Conservation (phyloP, 2,113 vertebrate genomes). For the Dinomys branickii region DNA sequence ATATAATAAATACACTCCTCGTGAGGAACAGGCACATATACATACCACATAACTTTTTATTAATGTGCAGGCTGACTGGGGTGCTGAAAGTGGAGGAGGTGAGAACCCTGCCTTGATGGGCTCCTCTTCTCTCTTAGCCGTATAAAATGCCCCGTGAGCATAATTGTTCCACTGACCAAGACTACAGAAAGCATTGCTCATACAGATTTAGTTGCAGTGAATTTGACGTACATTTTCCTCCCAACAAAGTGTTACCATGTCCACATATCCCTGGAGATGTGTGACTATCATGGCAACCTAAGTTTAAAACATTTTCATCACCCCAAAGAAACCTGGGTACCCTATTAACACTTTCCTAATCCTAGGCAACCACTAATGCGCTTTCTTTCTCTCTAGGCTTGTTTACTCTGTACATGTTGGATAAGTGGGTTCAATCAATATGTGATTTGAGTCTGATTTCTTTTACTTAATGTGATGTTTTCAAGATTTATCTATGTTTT, state of each 20-base stretch:
- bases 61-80: not conserved
- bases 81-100: not conserved
- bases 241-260: not conserved
- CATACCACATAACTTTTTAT: not conserved
- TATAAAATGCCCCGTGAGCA: not conserved
- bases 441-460: not conserved
- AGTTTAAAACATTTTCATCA: not conserved
- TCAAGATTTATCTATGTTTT: not conserved
- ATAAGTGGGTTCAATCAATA: not conserved
- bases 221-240: not conserved
- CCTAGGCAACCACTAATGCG: not conserved
- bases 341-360: not conserved
- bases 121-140: not conserved
- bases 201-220: not conserved
- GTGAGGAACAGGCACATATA: not conserved
- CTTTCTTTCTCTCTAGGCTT: not conserved
- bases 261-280: not conserved
- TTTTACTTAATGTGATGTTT: not conserved
- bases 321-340: not conserved
- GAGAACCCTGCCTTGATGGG: not conserved
- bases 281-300: not conserved
- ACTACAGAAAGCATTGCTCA: not conserved
- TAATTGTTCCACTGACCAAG: not conserved
- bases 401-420: not conserved
- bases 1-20: not conserved